phyloP scores from a whole-genome alignment of 2,797 vertebrate genomes.

The Enteromius treurensis region DNA sequence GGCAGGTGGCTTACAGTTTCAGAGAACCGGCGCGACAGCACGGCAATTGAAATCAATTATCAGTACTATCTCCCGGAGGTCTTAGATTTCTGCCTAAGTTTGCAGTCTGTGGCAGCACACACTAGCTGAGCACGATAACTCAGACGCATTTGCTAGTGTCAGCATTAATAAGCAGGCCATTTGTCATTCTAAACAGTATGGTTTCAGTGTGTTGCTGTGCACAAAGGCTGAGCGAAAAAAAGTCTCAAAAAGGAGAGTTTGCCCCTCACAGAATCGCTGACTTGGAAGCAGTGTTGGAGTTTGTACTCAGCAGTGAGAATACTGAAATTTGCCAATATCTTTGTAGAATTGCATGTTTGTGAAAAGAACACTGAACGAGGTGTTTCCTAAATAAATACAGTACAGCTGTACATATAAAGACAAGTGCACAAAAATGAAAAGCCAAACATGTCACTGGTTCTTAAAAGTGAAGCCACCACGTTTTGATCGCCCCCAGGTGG shows the following conservation, averaged over 20 bases:
- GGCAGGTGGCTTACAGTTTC: constrained; percentile 58
- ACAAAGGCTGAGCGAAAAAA: constrained; percentile 42
- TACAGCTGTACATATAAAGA: not conserved
- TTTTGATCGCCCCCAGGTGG: too few species aligned
- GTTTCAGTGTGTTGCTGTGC: constrained; percentile 53
- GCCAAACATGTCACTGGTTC: too few species aligned
- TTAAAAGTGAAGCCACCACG: too few species aligned
- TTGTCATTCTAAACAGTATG: constrained; percentile 57
- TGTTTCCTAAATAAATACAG: not conserved
- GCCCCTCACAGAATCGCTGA: constrained; percentile 51
- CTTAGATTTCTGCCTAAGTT: constrained; percentile 30
- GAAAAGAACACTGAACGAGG: constrained; percentile 4
- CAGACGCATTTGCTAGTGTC: constrained; percentile 52
- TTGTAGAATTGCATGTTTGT: constrained; percentile 21
- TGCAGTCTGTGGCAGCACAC: constrained; percentile 32
- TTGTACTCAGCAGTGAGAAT: constrained; percentile 30
- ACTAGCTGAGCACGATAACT: constrained; percentile 38
- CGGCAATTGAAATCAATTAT: constrained; percentile 30
- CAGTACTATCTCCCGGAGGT: constrained; percentile 32
- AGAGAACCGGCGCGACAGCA: constrained; percentile 56
- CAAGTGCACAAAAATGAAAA: not conserved
- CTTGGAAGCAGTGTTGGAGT: constrained; percentile 23
- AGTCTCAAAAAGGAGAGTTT: constrained; percentile 39
- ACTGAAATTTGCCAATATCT: constrained; percentile 30
- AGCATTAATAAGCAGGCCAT: constrained; percentile 61